A percentile compares a stretch with the other conserved stretches of the same genome.
Evolutionary conservation across 2,113 vertebrate genomes (phyloP).

Genomic region (Daubentonia madagascariensis): DNA sequence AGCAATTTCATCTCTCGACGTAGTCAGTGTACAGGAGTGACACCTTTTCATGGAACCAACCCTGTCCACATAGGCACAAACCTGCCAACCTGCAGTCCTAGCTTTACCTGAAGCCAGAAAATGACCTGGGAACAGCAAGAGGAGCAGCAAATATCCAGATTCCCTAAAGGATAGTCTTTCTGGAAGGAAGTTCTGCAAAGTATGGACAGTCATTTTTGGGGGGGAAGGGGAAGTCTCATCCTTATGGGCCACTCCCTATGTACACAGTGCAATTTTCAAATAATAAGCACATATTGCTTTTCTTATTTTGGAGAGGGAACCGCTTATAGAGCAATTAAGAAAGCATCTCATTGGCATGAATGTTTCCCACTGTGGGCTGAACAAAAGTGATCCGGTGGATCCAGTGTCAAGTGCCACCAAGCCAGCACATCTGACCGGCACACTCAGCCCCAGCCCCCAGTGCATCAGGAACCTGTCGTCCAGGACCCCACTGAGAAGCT

Average conservation of each 20-base stretch:
- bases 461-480: background rate
- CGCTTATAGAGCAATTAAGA: background rate
- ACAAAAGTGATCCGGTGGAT: background rate
- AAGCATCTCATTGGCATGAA: background rate
- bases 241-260: background rate
- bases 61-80: background rate
- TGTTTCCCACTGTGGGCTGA: background rate
- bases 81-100: too few relatives aligned
- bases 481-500: background rate
- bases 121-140: background rate
- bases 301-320: background rate
- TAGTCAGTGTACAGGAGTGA: background rate
- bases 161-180: background rate
- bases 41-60: background rate
- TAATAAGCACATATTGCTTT: background rate
- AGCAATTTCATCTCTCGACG: background rate
- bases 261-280: background rate
- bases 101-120: background rate
- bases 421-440: rapidly evolving
- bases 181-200: background rate
- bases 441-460: background rate
- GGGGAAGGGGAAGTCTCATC: background rate
- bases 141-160: background rate
- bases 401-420: background rate
- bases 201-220: background rate